phyloP scores from a whole-genome alignment of 2,797 vertebrate species.

The Rhinophrynus dorsalis region DNA sequence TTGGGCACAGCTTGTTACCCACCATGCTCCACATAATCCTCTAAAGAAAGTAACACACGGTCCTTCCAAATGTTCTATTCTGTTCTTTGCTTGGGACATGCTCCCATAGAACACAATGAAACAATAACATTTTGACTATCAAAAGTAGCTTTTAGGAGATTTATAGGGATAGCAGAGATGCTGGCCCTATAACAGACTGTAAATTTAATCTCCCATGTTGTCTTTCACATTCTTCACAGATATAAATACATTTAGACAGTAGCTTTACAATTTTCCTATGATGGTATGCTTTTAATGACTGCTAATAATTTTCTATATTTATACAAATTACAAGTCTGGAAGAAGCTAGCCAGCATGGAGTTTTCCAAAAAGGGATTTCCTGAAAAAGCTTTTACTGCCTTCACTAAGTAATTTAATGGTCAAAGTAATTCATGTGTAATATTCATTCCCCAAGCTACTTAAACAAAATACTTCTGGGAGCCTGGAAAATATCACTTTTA shows the following conservation, averaged over 20 bases:
- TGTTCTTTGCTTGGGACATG: too few relatives aligned
- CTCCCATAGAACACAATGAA: too few relatives aligned
- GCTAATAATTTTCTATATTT: conserved; percentile 15
- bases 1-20: too few relatives aligned
- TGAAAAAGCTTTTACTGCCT: conserved; percentile 34
- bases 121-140: too few relatives aligned
- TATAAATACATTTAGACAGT: conserved; percentile 7
- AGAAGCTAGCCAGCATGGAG: conserved; percentile 1
- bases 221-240: neutral
- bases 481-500: conserved; percentile 17
- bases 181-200: too few relatives aligned
- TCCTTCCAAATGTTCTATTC: too few relatives aligned
- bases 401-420: conserved; percentile 34
- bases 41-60: too few relatives aligned
- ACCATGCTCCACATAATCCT: too few relatives aligned
- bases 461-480: neutral
- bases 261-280: conserved; percentile 12
- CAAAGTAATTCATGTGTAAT: conserved; percentile 16
- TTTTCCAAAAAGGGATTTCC: conserved; percentile 31
- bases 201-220: too few relatives aligned
- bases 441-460: conserved; percentile 15
- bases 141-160: too few relatives aligned
- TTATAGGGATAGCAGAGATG: too few relatives aligned
- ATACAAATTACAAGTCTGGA: conserved; percentile 20
- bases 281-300: conserved; percentile 4